Evolutionary conservation across 2,113 vertebrate species (phyloP).

Genomic region (Caranx ignobilis): DNA sequence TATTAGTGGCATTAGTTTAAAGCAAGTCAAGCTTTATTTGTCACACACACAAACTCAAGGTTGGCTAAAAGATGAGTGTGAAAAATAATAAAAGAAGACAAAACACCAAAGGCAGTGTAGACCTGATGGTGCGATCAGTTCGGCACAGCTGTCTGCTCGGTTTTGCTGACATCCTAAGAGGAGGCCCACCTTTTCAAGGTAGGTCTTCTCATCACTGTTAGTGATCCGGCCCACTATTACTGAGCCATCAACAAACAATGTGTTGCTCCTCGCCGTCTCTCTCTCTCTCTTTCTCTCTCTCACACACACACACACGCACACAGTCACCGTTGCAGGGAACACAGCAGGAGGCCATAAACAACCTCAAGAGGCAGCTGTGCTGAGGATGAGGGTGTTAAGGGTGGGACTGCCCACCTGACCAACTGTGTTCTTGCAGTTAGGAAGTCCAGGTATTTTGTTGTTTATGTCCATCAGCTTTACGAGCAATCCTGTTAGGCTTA

Average conservation of each 20-base stretch:
- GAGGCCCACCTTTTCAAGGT: background rate
- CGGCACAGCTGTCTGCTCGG: background rate
- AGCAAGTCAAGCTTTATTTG: background rate
- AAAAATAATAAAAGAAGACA: background rate
- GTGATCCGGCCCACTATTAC: background rate
- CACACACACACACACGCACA: too few species aligned
- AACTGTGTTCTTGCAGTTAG: background rate
- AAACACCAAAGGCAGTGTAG: background rate
- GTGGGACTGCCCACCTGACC: background rate
- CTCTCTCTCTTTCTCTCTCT: too few species aligned
- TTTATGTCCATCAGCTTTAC: background rate
- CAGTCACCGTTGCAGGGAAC: background rate
- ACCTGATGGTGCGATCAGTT: background rate
- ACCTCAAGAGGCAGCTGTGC: background rate
- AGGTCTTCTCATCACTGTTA: background rate
- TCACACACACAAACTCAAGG: background rate
- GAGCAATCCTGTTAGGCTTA: background rate
- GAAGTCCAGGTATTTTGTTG: background rate
- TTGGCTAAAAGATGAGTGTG: background rate
- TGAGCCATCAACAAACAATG: background rate
- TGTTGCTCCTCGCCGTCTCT: too few species aligned
- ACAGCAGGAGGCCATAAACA: background rate
- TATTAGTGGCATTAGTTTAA: slow-evolving; percentile 15
- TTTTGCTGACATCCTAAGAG: slow-evolving; percentile 7
- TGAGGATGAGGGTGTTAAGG: background rate